Conservation (phyloP, 2,113 vertebrate genomes). For the Epinephelus fuscoguttatus region DNA sequence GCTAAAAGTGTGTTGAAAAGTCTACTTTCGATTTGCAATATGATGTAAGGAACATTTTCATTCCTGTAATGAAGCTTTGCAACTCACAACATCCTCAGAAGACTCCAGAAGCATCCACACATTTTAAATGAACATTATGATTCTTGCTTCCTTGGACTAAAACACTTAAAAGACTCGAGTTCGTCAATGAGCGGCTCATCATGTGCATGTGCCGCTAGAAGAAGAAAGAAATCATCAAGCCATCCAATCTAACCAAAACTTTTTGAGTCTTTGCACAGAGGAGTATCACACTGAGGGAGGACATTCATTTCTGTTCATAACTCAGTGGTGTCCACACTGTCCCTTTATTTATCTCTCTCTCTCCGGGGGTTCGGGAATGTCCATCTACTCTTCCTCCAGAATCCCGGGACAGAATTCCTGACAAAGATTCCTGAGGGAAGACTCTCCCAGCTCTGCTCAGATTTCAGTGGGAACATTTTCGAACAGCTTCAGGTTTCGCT, state of each 20-base stretch:
- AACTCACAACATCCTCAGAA: neutral
- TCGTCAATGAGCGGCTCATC: neutral
- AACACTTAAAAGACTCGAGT: neutral
- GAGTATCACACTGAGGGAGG: neutral
- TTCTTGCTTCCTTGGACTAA: neutral
- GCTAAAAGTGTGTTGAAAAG: too few relatives aligned
- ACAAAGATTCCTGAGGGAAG: constrained; percentile 24
- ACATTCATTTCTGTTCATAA: neutral
- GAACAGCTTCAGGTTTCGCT: constrained; percentile 29
- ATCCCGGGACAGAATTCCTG: constrained; percentile 56
- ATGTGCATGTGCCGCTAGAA: neutral
- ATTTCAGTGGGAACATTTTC: constrained; percentile 39
- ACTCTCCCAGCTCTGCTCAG: constrained; percentile 22
- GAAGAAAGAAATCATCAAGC: neutral
- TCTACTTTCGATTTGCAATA: too few relatives aligned
- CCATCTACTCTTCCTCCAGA: constrained; percentile 15
- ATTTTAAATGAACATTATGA: too few relatives aligned
- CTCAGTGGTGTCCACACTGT: neutral
- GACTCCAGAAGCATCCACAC: too few relatives aligned
- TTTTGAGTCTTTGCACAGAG: neutral
- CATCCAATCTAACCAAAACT: neutral
- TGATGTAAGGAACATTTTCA: too few relatives aligned
- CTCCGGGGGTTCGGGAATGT: constrained; percentile 43
- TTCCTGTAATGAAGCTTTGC: too few relatives aligned
- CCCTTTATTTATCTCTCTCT: neutral